phyloP scores from a whole-genome alignment of 1,140 invertebrate genomes.

The Trichonephila inaurata region DNA sequence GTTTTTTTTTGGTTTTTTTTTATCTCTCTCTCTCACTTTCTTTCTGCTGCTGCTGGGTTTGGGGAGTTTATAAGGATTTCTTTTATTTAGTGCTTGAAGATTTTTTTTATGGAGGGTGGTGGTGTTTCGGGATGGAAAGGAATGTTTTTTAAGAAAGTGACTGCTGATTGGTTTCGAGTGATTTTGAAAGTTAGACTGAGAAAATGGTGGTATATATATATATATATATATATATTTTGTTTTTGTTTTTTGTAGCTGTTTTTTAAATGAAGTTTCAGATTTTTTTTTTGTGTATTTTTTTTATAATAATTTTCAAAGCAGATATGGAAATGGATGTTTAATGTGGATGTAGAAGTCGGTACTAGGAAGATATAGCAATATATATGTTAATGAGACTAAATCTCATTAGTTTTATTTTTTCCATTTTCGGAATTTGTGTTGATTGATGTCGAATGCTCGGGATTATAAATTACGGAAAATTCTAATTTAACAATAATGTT shows the following conservation, averaged over 20 bases:
- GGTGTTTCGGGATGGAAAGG: background rate
- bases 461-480: too few relatives aligned
- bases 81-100: background rate
- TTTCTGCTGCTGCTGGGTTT: background rate
- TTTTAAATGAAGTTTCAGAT: background rate
- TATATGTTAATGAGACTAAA: too few relatives aligned
- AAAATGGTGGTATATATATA: background rate
- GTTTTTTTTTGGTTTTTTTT: background rate
- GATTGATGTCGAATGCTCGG: too few relatives aligned
- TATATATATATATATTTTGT: too few relatives aligned
- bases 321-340: background rate
- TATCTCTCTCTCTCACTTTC: background rate
- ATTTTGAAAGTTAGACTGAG: background rate
- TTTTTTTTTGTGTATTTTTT: background rate
- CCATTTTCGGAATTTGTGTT: too few relatives aligned
- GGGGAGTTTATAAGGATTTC: background rate
- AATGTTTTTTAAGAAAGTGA: background rate
- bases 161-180: constrained; percentile 30
- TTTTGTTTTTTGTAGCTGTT: background rate
- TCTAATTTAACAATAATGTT: too few relatives aligned
- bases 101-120: background rate
- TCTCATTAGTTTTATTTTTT: too few relatives aligned
- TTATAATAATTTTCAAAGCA: background rate
- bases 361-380: too few relatives aligned
- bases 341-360: background rate